Evolutionary conservation across 2,888 invertebrate species (phyloP).

Genomic region (Aphidius colemani): DNA sequence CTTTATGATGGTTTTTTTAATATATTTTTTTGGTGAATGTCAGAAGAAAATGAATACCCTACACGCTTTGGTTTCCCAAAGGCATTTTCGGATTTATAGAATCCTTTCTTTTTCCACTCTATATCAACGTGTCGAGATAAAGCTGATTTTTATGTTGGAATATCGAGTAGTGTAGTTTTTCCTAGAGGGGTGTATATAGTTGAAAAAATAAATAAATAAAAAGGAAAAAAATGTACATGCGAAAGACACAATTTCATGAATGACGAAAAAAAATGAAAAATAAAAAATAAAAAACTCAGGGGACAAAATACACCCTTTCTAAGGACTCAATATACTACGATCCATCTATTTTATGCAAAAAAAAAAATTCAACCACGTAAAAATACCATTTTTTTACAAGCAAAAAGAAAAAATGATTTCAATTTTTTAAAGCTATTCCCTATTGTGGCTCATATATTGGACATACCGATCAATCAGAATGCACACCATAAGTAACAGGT

Average conservation of each 20-base stretch:
- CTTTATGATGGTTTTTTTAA: neutral
- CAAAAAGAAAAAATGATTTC: neutral
- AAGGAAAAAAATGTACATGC: no score
- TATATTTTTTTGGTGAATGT: constrained; percentile 1
- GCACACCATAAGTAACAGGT: constrained; percentile 44
- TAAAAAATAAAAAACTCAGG: constrained; percentile 2
- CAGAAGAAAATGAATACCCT: constrained; percentile 10
- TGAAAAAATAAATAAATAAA: neutral
- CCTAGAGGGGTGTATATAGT: constrained; percentile 41
- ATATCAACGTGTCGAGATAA: constrained; percentile 40
- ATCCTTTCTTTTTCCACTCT: constrained; percentile 29
- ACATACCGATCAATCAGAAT: constrained; percentile 54
- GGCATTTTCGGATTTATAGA: constrained; percentile 33
- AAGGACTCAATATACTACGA: constrained; percentile 19
- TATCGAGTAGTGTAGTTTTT: constrained; percentile 44
- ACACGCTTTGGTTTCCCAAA: neutral
- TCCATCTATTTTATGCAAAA: constrained; percentile 32
- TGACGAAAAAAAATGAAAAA: constrained; percentile 1
- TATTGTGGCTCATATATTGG: neutral
- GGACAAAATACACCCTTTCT: constrained; percentile 16
- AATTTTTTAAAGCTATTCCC: neutral
- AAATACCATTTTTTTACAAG: no score
- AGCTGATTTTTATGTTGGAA: constrained; percentile 55
- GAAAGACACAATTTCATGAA: neutral
- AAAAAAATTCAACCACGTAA: no score